These are phyloP conservation scores for Sternotherus odoratus DNA, from an alignment of 2,797 vertebrate genomes.

Conservation along the genomic window DNA sequence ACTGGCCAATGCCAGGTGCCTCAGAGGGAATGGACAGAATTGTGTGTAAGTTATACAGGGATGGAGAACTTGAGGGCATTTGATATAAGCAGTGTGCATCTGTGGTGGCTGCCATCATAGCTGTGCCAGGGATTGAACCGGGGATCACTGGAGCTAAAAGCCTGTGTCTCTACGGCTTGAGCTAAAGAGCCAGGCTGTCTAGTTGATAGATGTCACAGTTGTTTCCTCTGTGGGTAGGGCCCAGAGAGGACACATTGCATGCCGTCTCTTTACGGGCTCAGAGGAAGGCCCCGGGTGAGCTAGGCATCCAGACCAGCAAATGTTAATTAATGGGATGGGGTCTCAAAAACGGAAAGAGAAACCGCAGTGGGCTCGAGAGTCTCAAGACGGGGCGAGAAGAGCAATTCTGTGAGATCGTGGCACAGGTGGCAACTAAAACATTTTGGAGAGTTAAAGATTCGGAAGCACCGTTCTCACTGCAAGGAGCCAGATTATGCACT, in stretches of 20 bases:
- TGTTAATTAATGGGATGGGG: too few species aligned
- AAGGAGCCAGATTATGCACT: background rate
- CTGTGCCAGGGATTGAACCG: background rate
- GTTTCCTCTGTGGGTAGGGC: background rate
- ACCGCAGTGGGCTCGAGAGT: background rate
- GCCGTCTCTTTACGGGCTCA: background rate
- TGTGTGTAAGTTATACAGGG: background rate
- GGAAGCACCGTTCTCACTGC: background rate
- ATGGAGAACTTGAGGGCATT: background rate
- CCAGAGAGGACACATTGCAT: background rate
- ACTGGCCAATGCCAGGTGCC: too few species aligned
- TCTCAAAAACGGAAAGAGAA: background rate
- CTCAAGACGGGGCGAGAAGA: background rate
- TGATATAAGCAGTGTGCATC: background rate
- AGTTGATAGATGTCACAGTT: background rate
- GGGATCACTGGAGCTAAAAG: background rate
- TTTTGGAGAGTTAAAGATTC: background rate
- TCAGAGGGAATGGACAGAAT: too few species aligned
- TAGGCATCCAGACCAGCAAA: background rate
- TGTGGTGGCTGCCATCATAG: background rate
- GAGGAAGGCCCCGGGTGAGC: background rate
- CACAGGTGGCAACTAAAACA: background rate
- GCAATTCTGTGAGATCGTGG: background rate
- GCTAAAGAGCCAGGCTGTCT: background rate
- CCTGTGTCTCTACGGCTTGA: background rate